Conservation (phyloP, 2,888 invertebrate genomes). For the Anaspis maculata region DNA sequence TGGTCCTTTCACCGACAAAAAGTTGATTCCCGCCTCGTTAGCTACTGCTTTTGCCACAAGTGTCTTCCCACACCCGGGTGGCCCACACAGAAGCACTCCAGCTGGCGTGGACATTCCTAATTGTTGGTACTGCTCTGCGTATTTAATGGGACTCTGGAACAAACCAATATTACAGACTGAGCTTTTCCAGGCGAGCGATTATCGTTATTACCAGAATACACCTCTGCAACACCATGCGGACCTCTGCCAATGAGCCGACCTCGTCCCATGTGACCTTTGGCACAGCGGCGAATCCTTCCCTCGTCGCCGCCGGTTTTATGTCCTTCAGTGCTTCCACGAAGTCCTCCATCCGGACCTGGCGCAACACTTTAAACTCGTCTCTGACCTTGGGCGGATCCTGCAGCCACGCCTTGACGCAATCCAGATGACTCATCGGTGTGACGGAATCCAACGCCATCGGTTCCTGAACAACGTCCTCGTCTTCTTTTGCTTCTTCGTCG, state of each 20-base stretch:
- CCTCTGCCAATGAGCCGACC: conserved; percentile 82
- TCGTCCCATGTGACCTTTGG: conserved; percentile 97
- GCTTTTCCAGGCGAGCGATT: conserved; percentile 4
- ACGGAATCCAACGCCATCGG: conserved; percentile 18
- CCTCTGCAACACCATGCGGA: conserved; percentile 82
- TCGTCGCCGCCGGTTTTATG: conserved; percentile 87
- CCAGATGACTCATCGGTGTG: conserved; percentile 33
- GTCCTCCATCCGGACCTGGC: conserved; percentile 67
- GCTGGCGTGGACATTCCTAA: conserved; percentile 76
- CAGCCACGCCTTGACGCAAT: conserved; percentile 57
- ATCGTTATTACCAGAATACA: conserved; percentile 76
- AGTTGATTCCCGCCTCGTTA: conserved; percentile 97
- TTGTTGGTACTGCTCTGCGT: conserved; percentile 68
- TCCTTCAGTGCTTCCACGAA: conserved; percentile 69
- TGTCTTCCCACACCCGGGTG: conserved; percentile 96
- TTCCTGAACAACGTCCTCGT: conserved; percentile 3
- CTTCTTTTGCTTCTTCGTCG: conserved; percentile 1
- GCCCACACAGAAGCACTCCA: conserved; percentile 91
- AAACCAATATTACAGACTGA: conserved; percentile 15
- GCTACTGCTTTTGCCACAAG: conserved; percentile 96
- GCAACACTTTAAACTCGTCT: conserved; percentile 51
- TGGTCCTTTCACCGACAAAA: conserved; percentile 97
- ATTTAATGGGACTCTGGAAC: conserved; percentile 85
- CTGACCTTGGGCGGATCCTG: conserved; percentile 56
- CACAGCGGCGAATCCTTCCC: conserved; percentile 96